Conservation (phyloP, 2,797 vertebrate genomes). For the Sorex maritimensis region DNA sequence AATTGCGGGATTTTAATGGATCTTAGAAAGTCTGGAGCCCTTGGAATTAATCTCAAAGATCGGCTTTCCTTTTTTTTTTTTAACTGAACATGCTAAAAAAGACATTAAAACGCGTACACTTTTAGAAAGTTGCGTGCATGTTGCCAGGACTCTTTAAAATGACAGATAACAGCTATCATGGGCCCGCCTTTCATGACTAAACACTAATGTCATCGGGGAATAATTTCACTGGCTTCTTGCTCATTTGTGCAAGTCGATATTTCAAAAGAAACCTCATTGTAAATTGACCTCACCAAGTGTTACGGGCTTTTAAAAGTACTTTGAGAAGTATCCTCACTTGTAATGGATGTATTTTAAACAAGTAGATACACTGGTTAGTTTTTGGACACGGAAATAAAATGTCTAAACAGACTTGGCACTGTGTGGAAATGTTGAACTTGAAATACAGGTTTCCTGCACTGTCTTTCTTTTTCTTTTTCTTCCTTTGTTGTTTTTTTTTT, state of each 20-base stretch:
- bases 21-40: constrained; percentile 78
- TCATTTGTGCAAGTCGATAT: constrained; percentile 66
- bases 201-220: constrained; percentile 64
- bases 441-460: not conserved
- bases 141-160: constrained; percentile 74
- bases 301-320: constrained; percentile 51
- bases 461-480: too few relatives aligned
- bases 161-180: constrained; percentile 24
- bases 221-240: constrained; percentile 59
- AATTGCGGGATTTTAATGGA: constrained; percentile 85
- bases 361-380: constrained; percentile 58
- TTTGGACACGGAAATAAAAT: constrained; percentile 57
- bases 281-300: constrained; percentile 50
- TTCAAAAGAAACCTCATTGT: constrained; percentile 62
- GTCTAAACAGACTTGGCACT: constrained; percentile 61
- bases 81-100: constrained; percentile 72
- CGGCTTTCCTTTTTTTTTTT: constrained; percentile 63
- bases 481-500: constrained; percentile 34
- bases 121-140: constrained; percentile 76
- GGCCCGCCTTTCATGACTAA: constrained; percentile 54
- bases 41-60: constrained; percentile 75
- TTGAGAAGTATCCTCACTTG: constrained; percentile 57
- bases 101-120: constrained; percentile 74
- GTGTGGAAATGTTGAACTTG: constrained; percentile 8
- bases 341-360: constrained; percentile 70